Evolutionary conservation across 2,888 invertebrate genomes (phyloP), one percentile per base, ranked within the genome.

Genomic region (Epinotia bilunana): DNA sequence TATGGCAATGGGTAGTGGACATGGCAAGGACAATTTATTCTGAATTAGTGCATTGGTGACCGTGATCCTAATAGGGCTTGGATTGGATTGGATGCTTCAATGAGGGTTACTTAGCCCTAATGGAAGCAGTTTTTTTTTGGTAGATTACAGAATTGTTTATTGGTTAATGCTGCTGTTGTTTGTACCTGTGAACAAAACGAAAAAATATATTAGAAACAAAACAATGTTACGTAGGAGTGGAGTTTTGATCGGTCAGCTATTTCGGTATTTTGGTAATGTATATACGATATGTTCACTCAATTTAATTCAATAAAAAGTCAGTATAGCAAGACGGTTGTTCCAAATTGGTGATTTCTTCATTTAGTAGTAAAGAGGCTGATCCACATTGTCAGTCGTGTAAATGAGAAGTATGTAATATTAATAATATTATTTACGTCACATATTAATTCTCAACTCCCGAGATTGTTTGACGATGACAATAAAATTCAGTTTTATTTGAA

Each of bases 181-280:
- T 16, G 4, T 68, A 68, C 68, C 68, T 68, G 68, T 39, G 16
- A 68, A 58, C 39, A 57, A 68, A 68, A 43, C n/a, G n/a, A 28
- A 68, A 43, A 3, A 2, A 12, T 13, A 9, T 20, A 58, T 68
- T 58, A 58, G 20, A 57, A 58, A 18, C 23, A 18, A 43, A 57
- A n/a, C 28, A 18, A 18, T 63, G 13, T 20, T 11, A 20, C 2
- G 11, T 11, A 20, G 9, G 11, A 55, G 18, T 55, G 7, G 1
- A 9, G 18, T 1, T 18, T 55, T 49, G 16, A 49, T 49, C 16
- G 16, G 16, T 49, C 16, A n/a, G 53, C 49, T 49, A 13, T 49
- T 3, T 46, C 12, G 16, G 46, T 46, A 46, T 46, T 46, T 46
- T 11, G 46, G 12, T 46, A 46, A 46, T 46, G 3, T 33, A 6